Evolutionary conservation across 2,888 invertebrate species (phyloP).

Genomic region (Vannuccia rotundouncinata): DNA sequence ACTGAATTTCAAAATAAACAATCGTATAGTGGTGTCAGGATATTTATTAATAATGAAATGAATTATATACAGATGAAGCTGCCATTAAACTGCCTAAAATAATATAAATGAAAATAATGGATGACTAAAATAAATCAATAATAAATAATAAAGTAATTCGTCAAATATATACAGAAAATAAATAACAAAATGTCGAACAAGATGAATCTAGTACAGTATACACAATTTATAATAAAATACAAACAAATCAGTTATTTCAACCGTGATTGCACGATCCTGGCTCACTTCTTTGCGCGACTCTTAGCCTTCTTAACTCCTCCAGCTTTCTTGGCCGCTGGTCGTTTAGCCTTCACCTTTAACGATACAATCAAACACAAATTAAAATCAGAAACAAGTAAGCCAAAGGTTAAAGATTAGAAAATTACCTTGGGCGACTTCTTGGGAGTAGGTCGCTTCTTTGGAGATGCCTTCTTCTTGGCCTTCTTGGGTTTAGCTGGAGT

Average conservation of each 20-base stretch:
- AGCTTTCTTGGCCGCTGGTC: neutral
- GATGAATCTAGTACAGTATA: neutral
- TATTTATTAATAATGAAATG: too few relatives aligned
- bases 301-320: conserved; percentile 2
- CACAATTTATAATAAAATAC: neutral
- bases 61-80: conserved; percentile 15
- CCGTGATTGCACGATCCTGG: neutral
- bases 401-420: neutral
- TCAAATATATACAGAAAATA: neutral
- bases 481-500: conserved; percentile 29
- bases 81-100: neutral
- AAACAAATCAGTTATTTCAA: neutral
- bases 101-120: neutral
- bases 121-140: neutral
- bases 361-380: neutral
- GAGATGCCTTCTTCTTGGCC: conserved; percentile 31
- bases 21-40: too few relatives aligned
- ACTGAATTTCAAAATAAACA: too few relatives aligned
- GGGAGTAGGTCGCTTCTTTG: conserved; percentile 31
- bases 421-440: conserved; percentile 4
- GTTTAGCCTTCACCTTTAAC: neutral
- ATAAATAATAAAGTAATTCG: neutral
- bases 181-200: neutral
- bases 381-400: neutral
- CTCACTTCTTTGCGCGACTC: conserved; percentile 1